These are phyloP conservation scores for Malurus alboscapulatus DNA, from an alignment of 2,113 vertebrate genomes.

Conservation along the genomic window DNA sequence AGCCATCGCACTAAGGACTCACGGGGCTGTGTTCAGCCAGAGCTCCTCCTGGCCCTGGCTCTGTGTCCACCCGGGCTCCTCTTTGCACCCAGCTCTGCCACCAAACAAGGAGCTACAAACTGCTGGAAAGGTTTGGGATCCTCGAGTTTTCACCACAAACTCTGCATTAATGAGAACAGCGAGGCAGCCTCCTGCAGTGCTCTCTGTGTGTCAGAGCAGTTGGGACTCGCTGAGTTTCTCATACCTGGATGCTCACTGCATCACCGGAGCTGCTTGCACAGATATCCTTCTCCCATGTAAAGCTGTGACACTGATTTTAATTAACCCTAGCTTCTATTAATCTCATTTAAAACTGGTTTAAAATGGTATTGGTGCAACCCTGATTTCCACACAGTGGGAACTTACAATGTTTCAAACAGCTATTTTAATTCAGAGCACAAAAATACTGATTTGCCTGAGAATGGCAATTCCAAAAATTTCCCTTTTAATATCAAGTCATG, in stretches of 20 bases:
- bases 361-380: background rate
- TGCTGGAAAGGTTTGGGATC: background rate
- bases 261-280: background rate
- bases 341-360: background rate
- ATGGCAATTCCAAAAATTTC: background rate
- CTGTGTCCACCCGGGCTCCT: rapidly evolving
- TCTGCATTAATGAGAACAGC: rapidly evolving
- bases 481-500: background rate
- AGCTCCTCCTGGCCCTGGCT: background rate
- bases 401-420: background rate
- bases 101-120: background rate
- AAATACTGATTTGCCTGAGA: background rate
- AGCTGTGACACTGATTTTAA: background rate
- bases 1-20: rapidly evolving
- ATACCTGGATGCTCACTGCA: background rate
- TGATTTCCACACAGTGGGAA: background rate
- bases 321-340: background rate
- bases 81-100: background rate
- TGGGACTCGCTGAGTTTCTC: background rate
- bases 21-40: background rate
- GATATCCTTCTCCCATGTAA: background rate
- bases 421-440: background rate
- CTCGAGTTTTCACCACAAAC: background rate
- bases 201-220: no score
- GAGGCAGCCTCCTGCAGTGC: background rate